phyloP scores from a whole-genome alignment of 2,113 vertebrate species.

The Callocephalon fimbriatum region DNA sequence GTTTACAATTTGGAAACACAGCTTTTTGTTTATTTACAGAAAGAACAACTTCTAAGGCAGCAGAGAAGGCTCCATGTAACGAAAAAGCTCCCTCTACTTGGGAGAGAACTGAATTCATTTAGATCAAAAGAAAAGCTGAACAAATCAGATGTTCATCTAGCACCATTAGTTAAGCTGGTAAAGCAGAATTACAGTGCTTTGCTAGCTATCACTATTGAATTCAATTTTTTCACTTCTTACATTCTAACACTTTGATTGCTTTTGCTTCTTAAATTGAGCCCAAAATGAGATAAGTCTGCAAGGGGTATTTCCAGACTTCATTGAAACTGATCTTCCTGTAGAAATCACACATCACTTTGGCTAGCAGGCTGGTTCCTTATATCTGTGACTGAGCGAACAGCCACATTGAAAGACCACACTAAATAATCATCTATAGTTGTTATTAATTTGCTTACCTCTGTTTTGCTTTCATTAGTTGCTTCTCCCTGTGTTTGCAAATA shows the following conservation, averaged over 20 bases:
- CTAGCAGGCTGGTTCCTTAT: not conserved
- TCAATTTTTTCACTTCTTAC: not conserved
- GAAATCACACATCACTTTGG: not conserved
- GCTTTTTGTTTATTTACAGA: not conserved
- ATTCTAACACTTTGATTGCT: not conserved
- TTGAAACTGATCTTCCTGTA: not conserved
- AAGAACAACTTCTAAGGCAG: not conserved
- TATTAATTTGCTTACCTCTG: not conserved
- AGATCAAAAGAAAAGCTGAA: not conserved
- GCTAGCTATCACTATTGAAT: not conserved
- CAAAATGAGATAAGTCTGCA: not conserved
- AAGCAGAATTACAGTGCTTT: not conserved
- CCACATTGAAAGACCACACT: not conserved
- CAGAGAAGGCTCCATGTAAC: not conserved
- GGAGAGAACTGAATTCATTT: not conserved
- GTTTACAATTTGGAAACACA: not conserved
- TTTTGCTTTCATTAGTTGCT: not conserved
- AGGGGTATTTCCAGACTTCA: not conserved
- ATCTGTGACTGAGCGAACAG: not conserved
- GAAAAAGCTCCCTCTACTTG: not conserved
- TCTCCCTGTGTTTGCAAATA: not conserved
- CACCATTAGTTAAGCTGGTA: not conserved
- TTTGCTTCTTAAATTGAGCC: not conserved
- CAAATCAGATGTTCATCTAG: not conserved
- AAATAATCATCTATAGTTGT: not conserved